These are phyloP conservation scores for Leptinotarsa tumamoca DNA, from an alignment of 2,888 invertebrate species.

Conservation along the genomic window DNA sequence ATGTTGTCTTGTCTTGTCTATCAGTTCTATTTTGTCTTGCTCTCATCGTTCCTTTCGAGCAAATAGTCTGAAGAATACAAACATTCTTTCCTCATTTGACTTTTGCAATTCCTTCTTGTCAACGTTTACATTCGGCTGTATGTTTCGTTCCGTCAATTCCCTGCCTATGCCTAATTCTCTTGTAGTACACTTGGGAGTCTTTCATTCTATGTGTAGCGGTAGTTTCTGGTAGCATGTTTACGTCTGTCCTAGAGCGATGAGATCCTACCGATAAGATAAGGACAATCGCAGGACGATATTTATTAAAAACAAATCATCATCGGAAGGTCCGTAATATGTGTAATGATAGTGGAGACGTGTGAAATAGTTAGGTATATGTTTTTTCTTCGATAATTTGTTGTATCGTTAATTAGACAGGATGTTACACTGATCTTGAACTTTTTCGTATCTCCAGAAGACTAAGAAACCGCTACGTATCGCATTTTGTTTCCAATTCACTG, in stretches of 20 bases:
- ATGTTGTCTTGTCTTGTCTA: no score
- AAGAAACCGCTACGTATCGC: neutral
- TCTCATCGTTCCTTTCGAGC: no score
- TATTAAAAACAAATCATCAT: slow-evolving; percentile 26
- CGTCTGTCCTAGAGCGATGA: slow-evolving; percentile 20
- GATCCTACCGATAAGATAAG: slow-evolving; percentile 11
- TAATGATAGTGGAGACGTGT: slow-evolving; percentile 20
- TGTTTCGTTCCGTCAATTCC: no score
- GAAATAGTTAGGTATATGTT: slow-evolving; percentile 15
- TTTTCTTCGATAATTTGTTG: slow-evolving; percentile 9
- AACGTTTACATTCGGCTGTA: no score
- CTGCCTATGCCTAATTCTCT: neutral
- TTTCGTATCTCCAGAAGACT: neutral
- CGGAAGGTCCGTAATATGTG: slow-evolving; percentile 2
- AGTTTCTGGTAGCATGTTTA: slow-evolving; percentile 28
- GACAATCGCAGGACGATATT: slow-evolving; percentile 20
- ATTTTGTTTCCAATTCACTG: neutral
- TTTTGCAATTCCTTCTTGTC: no score
- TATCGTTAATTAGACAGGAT: slow-evolving; percentile 3
- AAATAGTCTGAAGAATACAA: no score
- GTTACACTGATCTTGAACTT: neutral
- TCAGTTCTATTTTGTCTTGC: no score
- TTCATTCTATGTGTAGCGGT: slow-evolving; percentile 24
- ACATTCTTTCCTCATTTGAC: no score
- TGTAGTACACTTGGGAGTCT: neutral